These are phyloP conservation scores for Mixornis gularis DNA, from an alignment of 2,113 vertebrate genomes.

Conservation along the genomic window DNA sequence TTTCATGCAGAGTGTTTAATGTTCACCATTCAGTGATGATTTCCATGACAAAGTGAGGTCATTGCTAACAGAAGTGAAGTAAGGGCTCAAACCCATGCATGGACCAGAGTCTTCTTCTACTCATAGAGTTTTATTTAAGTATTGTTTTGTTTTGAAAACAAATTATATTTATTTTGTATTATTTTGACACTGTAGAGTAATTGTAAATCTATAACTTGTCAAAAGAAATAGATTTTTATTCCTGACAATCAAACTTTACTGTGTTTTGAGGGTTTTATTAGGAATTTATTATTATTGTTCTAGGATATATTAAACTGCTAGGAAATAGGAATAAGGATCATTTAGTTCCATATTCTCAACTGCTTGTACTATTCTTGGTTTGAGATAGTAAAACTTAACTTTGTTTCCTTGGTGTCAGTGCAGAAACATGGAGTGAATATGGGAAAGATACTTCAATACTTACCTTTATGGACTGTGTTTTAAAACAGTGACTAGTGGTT, in stretches of 20 bases:
- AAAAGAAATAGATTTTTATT: background rate
- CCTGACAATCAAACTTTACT: background rate
- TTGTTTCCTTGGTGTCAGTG: background rate
- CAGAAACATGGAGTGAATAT: background rate
- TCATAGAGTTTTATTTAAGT: background rate
- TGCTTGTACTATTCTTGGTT: background rate
- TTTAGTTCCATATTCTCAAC: background rate
- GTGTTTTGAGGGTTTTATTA: background rate
- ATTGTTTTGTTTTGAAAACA: background rate
- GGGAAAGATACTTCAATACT: background rate
- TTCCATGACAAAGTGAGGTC: background rate
- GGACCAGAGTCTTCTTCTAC: background rate
- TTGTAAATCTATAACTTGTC: background rate
- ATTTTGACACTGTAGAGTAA: background rate
- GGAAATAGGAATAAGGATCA: background rate
- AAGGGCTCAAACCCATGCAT: background rate
- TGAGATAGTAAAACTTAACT: background rate
- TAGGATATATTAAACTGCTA: background rate
- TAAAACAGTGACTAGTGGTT: background rate
- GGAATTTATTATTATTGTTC: background rate
- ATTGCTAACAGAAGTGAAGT: background rate
- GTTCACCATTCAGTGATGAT: background rate
- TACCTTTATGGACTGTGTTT: background rate
- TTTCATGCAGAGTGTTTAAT: background rate
- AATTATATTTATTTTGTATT: background rate